phyloP scores from a whole-genome alignment of 2,113 vertebrate genomes.

The Protobothrops flavoviridis region DNA sequence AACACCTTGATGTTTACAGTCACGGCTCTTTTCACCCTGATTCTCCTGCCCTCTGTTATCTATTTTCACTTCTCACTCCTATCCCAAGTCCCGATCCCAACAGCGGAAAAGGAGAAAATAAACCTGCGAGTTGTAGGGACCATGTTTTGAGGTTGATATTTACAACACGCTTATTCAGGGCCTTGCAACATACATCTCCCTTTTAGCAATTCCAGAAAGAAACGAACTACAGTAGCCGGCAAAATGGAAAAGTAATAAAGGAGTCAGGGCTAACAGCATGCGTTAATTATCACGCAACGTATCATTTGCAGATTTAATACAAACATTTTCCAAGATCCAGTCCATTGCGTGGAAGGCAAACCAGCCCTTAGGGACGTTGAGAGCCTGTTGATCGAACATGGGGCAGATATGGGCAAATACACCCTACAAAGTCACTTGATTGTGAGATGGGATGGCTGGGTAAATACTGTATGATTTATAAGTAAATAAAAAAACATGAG shows the following conservation, averaged over 20 bases:
- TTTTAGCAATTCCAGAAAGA: not conserved
- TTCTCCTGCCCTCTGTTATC: not conserved
- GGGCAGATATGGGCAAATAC: not conserved
- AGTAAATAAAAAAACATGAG: not conserved
- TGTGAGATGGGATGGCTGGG: not conserved
- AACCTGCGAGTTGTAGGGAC: too few species aligned
- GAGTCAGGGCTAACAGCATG: not conserved
- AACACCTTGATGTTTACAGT: not conserved
- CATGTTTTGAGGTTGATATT: not conserved
- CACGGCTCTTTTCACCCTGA: not conserved
- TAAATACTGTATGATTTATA: not conserved
- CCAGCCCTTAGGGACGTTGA: not conserved
- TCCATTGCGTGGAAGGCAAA: not conserved
- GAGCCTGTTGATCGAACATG: not conserved
- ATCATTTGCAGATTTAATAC: constrained; percentile 33
- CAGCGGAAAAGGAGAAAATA: not conserved
- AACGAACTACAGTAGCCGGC: not conserved
- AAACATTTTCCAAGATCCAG: not conserved
- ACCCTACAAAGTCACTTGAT: not conserved
- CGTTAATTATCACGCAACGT: constrained; percentile 59
- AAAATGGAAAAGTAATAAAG: constrained; percentile 2
- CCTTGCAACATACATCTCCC: not conserved
- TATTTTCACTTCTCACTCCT: not conserved
- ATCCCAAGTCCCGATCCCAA: not conserved
- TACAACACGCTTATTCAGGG: not conserved